These are phyloP conservation scores for Poecile atricapillus DNA, from an alignment of 2,113 vertebrate genomes.

Conservation along the genomic window DNA sequence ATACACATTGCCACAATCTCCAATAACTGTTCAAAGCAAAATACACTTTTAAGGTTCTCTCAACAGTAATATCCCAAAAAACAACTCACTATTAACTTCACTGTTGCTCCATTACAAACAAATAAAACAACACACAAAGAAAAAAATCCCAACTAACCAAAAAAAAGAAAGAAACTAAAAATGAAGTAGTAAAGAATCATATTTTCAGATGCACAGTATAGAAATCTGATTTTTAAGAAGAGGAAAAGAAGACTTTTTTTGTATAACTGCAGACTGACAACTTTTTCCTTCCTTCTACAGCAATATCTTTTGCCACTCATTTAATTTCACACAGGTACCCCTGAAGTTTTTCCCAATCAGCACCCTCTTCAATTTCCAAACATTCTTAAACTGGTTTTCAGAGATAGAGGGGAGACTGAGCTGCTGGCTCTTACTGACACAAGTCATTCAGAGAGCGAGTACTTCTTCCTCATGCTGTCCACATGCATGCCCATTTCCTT, in stretches of 20 bases:
- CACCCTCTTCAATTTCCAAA: background rate
- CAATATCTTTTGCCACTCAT: background rate
- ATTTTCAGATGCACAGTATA: background rate
- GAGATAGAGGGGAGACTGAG: background rate
- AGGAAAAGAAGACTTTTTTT: background rate
- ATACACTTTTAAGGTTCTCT: background rate
- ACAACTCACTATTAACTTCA: background rate
- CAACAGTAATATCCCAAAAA: background rate
- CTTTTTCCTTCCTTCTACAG: background rate
- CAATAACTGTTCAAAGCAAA: background rate
- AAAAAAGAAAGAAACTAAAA: background rate
- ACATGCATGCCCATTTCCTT: background rate
- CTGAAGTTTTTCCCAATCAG: background rate
- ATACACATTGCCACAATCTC: background rate
- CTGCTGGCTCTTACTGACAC: background rate
- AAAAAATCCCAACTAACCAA: background rate
- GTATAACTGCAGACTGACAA: background rate
- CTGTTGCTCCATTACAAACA: background rate
- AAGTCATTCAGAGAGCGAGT: background rate
- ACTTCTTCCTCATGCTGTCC: background rate
- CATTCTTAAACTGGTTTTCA: background rate
- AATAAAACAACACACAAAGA: background rate
- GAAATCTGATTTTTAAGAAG: background rate
- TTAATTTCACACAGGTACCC: background rate
- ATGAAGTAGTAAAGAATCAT: background rate